A percentile compares a stretch with the other conserved stretches of the same genome.
Evolutionary conservation across 2,113 vertebrate species (phyloP).

Genomic region (Trochalopteron elliotii): DNA sequence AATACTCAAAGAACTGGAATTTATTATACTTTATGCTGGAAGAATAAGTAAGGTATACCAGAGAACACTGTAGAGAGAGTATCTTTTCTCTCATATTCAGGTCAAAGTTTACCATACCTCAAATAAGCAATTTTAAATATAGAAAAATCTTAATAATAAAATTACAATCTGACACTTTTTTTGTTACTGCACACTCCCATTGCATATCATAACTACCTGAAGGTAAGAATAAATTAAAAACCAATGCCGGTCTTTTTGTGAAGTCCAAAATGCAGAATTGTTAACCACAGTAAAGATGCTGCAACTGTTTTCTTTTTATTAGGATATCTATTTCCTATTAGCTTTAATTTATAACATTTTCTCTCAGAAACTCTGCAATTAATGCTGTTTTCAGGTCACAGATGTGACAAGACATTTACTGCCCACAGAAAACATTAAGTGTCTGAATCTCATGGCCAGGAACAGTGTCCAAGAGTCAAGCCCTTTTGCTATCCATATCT

Average conservation of each 20-base stretch:
- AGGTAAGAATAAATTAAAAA: neutral
- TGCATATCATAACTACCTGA: neutral
- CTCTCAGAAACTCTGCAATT: neutral
- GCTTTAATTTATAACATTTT: neutral
- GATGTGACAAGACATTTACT: rapidly evolving
- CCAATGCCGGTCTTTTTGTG: neutral
- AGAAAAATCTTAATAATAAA: neutral
- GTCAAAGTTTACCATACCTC: neutral
- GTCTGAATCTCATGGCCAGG: neutral
- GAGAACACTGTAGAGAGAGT: neutral
- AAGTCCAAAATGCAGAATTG: neutral
- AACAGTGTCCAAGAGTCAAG: neutral
- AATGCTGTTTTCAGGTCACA: neutral
- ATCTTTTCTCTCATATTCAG: constrained; percentile 16
- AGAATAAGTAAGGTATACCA: constrained; percentile 22
- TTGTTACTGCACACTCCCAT: neutral
- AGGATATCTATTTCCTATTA: neutral
- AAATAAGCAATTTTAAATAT: neutral
- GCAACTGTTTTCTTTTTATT: neutral
- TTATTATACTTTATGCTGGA: constrained; percentile 39
- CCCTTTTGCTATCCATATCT: neutral
- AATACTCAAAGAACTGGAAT: constrained; percentile 28
- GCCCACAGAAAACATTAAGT: neutral
- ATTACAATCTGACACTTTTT: neutral
- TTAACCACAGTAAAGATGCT: neutral